Evolutionary conservation across 2,888 invertebrate genomes (phyloP).

Genomic region (Drosophila trichaetosa): DNA sequence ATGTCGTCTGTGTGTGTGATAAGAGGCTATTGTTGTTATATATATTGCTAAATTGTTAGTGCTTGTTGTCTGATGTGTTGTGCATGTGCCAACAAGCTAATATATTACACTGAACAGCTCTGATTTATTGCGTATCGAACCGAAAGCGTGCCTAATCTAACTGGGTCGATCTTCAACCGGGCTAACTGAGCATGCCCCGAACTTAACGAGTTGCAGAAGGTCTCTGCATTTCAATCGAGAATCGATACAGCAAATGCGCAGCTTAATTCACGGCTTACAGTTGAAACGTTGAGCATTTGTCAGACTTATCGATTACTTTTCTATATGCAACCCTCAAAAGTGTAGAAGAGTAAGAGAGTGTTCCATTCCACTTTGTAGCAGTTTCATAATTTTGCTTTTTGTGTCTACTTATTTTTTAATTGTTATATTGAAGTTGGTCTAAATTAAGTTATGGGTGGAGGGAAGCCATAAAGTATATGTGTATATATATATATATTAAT

Average conservation of each 20-base stretch:
- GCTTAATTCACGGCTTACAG: background rate
- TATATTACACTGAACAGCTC: slow-evolving; percentile 25
- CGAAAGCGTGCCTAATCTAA: slow-evolving; percentile 57
- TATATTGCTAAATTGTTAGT: slow-evolving; percentile 22
- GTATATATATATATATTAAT: background rate
- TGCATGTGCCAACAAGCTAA: slow-evolving; percentile 47
- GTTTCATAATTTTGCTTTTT: too few species aligned
- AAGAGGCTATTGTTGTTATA: slow-evolving; percentile 39
- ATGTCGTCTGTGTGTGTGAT: slow-evolving; percentile 43
- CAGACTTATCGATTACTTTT: slow-evolving; percentile 19
- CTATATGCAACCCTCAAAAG: background rate
- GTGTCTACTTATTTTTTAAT: too few species aligned
- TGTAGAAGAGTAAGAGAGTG: background rate
- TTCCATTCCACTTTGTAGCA: slow-evolving; percentile 1
- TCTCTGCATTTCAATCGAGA: slow-evolving; percentile 6
- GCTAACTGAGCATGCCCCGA: slow-evolving; percentile 12
- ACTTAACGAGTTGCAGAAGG: slow-evolving; percentile 22
- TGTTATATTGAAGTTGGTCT: background rate
- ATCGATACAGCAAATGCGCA: slow-evolving; percentile 2
- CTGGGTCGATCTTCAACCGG: slow-evolving; percentile 66
- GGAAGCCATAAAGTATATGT: background rate
- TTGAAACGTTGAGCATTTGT: background rate
- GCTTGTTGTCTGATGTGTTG: slow-evolving; percentile 26
- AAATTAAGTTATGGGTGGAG: background rate
- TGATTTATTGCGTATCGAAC: slow-evolving; percentile 56